These are phyloP conservation scores for Alviniconcha marisindica DNA, from an alignment of 1,140 invertebrate genomes.

Conservation along the genomic window DNA sequence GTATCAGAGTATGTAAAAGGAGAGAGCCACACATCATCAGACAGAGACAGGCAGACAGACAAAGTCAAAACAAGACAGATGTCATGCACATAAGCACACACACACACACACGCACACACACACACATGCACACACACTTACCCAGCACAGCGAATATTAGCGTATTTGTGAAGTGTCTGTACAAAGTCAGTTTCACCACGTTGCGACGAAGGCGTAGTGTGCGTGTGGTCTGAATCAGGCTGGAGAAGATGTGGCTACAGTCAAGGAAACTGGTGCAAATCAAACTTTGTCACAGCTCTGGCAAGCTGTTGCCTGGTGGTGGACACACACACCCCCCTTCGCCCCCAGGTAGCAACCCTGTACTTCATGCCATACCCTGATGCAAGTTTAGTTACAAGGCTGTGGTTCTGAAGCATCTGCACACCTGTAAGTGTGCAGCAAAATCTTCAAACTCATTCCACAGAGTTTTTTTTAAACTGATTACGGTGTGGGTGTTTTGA, in stretches of 20 bases:
- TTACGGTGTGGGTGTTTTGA: too few species aligned
- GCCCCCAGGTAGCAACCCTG: too few species aligned
- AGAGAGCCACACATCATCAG: background rate
- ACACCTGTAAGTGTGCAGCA: too few species aligned
- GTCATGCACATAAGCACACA: too few species aligned
- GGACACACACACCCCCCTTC: too few species aligned
- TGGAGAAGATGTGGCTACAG: conserved; percentile 78
- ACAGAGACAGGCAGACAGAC: background rate
- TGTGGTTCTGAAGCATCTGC: too few species aligned
- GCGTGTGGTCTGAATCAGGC: conserved; percentile 91
- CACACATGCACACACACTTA: conserved; percentile 56
- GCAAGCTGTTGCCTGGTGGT: background rate
- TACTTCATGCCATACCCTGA: too few species aligned
- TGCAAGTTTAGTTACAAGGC: too few species aligned
- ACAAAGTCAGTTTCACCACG: conserved; percentile 91
- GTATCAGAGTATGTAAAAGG: too few species aligned
- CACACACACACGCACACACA: too few species aligned
- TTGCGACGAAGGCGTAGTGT: conserved; percentile 87
- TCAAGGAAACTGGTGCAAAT: conserved; percentile 67
- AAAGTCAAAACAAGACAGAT: background rate
- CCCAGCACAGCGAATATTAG: conserved; percentile 90
- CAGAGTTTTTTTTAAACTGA: too few species aligned
- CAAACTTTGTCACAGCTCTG: background rate
- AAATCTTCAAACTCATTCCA: too few species aligned
- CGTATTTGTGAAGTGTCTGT: conserved; percentile 95